phyloP scores from a whole-genome alignment of 2,888 invertebrate species.

The Aleiodes alternator region DNA sequence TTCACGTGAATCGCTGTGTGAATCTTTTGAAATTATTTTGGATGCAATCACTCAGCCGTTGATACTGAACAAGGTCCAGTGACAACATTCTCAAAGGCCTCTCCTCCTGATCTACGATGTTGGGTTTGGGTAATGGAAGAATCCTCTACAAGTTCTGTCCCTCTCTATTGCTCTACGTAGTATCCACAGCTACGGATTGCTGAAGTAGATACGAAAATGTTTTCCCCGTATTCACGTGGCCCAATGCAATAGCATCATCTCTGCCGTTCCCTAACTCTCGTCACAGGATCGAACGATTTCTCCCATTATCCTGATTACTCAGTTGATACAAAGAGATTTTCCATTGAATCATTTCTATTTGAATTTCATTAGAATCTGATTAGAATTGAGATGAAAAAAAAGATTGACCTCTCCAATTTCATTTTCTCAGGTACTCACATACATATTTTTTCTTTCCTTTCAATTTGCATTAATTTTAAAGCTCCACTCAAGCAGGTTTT shows the following conservation, averaged over 20 bases:
- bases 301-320: conserved; percentile 66
- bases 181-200: conserved; percentile 1
- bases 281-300: conserved; percentile 51
- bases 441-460: neutral
- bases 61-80: neutral
- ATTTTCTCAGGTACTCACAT: too few relatives aligned
- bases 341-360: conserved; percentile 47
- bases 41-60: conserved; percentile 26
- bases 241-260: conserved; percentile 40
- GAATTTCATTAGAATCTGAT: conserved; percentile 10
- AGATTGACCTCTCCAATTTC: too few relatives aligned
- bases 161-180: conserved; percentile 15
- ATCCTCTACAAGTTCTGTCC: neutral
- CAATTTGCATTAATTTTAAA: conserved; percentile 7
- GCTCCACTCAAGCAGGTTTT: too few relatives aligned
- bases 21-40: conserved; percentile 32
- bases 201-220: conserved; percentile 50
- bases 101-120: conserved; percentile 18
- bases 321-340: conserved; percentile 54
- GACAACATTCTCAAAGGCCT: conserved; percentile 21
- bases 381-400: neutral
- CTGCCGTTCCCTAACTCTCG: conserved; percentile 16
- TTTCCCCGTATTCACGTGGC: conserved; percentile 51
- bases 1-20: neutral
- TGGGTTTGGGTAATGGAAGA: conserved; percentile 34